Evolutionary conservation across 2,797 vertebrate genomes (phyloP).

Genomic region (Etheostoma perlongum): DNA sequence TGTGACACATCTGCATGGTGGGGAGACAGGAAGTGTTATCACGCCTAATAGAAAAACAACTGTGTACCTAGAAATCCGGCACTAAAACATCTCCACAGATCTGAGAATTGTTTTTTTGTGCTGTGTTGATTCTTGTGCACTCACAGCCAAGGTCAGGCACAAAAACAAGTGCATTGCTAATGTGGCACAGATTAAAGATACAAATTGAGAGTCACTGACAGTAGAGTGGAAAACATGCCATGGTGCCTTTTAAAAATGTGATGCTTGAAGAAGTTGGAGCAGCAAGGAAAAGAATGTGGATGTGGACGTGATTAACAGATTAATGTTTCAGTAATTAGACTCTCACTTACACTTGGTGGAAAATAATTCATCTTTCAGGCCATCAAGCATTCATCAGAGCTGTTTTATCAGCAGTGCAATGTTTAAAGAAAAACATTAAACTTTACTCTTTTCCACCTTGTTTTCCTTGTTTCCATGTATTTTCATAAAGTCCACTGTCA

Average conservation of each 20-base stretch:
- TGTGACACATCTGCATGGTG: constrained; percentile 30
- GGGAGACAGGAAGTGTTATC: constrained; percentile 38
- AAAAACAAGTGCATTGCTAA: constrained; percentile 33
- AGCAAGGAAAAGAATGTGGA: constrained; percentile 5
- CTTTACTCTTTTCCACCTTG: constrained; percentile 39
- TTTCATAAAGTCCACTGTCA: constrained; percentile 5
- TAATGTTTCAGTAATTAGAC: constrained; percentile 19
- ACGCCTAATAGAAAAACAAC: constrained; percentile 41
- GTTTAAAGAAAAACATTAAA: constrained; percentile 18
- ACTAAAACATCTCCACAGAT: constrained; percentile 2
- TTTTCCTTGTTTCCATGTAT: constrained; percentile 33
- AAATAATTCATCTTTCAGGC: constrained; percentile 2
- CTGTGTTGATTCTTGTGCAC: constrained; percentile 11
- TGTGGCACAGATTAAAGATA: constrained; percentile 31
- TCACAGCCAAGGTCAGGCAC: constrained; percentile 20
- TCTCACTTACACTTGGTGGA: constrained; percentile 15
- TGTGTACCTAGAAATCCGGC: constrained; percentile 17
- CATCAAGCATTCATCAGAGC: constrained; percentile 13
- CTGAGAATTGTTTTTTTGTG: constrained; percentile 6
- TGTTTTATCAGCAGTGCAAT: neutral
- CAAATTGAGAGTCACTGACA: constrained; percentile 36
- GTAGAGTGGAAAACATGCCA: constrained; percentile 15
- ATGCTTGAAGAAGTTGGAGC: constrained; percentile 18
- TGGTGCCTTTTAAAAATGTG: constrained; percentile 20
- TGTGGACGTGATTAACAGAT: constrained; percentile 18